Percentiles rank a stretch among this genome's conserved stretches.
Conservation (phyloP, 35 echinoderm and acorn worm genomes). For the Heliocidaris erythrogramma region DNA sequence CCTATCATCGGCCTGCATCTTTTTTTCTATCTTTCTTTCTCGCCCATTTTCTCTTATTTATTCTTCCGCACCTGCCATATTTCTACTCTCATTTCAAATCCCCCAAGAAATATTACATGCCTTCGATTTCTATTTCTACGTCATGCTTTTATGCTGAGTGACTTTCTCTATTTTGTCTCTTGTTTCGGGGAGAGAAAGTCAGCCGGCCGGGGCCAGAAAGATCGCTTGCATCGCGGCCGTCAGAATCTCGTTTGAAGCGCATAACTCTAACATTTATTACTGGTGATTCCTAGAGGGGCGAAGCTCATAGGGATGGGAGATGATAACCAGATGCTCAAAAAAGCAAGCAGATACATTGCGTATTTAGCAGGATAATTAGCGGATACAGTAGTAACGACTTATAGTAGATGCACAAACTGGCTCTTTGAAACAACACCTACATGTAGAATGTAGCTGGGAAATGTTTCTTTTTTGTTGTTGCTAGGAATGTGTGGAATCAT, state of each 20-base stretch:
- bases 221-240: neutral
- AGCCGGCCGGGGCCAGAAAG: neutral
- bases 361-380: too few species aligned
- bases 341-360: neutral
- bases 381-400: too few species aligned
- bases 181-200: neutral
- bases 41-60: neutral
- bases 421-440: too few species aligned
- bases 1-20: neutral
- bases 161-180: neutral
- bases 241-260: neutral
- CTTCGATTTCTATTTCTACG: constrained; percentile 17
- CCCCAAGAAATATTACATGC: constrained; percentile 3
- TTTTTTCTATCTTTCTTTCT: neutral
- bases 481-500: too few species aligned
- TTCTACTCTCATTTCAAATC: constrained; percentile 2
- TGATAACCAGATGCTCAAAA: neutral
- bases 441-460: too few species aligned
- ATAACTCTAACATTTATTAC: neutral
- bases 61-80: constrained; percentile 6
- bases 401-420: too few species aligned
- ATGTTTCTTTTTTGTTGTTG: too few species aligned
- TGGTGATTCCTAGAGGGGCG: neutral
- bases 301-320: neutral
- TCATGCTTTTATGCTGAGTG: constrained; percentile 16